These are phyloP conservation scores for Actenoides lindsayi DNA, from an alignment of 2,113 vertebrate genomes.

Conservation along the genomic window DNA sequence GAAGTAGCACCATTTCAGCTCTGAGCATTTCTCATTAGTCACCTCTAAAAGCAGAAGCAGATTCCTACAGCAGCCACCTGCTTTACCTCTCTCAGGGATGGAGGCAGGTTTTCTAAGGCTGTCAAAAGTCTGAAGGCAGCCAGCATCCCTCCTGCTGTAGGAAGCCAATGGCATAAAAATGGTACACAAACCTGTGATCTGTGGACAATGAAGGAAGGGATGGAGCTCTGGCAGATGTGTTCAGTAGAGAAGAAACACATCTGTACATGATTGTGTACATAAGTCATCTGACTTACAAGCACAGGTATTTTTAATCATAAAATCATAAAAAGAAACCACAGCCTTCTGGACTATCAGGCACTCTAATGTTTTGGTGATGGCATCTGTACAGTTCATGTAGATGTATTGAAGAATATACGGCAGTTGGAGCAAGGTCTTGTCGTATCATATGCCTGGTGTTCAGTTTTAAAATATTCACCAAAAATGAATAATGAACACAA, in stretches of 20 bases:
- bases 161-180: neutral
- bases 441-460: neutral
- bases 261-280: accelerated
- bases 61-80: neutral
- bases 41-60: neutral
- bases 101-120: neutral
- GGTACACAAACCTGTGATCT: neutral
- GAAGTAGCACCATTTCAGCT: neutral
- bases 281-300: neutral
- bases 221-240: neutral
- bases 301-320: neutral
- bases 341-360: neutral
- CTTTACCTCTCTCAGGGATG: neutral
- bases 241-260: neutral
- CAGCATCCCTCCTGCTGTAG: neutral
- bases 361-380: neutral
- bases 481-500: neutral
- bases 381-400: neutral
- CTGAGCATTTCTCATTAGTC: neutral
- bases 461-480: neutral
- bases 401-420: neutral
- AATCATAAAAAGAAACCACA: neutral
- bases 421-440: neutral
- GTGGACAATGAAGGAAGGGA: neutral
- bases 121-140: neutral